A percentile compares a stretch with the other conserved stretches of the same genome.
Conservation (phyloP, 2,113 vertebrate species). For the Lampris incognitus region DNA sequence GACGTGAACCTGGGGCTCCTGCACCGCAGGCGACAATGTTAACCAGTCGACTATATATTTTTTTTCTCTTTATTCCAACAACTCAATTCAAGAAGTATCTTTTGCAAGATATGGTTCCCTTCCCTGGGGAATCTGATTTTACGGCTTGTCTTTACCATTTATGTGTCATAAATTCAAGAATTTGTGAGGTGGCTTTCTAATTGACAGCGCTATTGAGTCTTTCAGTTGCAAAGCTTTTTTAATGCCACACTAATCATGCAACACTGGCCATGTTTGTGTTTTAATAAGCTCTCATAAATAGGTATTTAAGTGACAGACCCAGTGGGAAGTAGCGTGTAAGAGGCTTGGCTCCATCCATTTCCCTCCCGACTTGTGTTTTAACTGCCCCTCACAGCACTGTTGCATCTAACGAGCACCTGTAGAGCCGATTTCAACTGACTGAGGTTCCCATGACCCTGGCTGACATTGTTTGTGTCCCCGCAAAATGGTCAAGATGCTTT, state of each 20-base stretch:
- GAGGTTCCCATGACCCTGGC: conserved; percentile 34
- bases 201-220: conserved; percentile 31
- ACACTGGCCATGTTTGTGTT: conserved; percentile 54
- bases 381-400: conserved; percentile 42
- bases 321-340: conserved; percentile 31
- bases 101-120: conserved; percentile 1
- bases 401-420: conserved; percentile 48
- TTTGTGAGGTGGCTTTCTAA: conserved; percentile 30
- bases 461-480: conserved; percentile 72
- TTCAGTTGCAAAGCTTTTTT: conserved; percentile 47
- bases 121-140: neutral
- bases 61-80: no score
- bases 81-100: conserved; percentile 11
- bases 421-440: conserved; percentile 59
- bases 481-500: conserved; percentile 78
- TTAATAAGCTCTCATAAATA: conserved; percentile 57
- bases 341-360: conserved; percentile 53
- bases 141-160: conserved; percentile 14
- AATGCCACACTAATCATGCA: conserved; percentile 44
- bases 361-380: conserved; percentile 56
- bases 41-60: no score
- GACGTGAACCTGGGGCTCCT: no score
- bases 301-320: conserved; percentile 60
- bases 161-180: conserved; percentile 39
- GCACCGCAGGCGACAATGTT: no score